Base-by-base conservation (phyloP, 2,888 invertebrate genomes). In the Synanthedon myopaeformis region DNA sequence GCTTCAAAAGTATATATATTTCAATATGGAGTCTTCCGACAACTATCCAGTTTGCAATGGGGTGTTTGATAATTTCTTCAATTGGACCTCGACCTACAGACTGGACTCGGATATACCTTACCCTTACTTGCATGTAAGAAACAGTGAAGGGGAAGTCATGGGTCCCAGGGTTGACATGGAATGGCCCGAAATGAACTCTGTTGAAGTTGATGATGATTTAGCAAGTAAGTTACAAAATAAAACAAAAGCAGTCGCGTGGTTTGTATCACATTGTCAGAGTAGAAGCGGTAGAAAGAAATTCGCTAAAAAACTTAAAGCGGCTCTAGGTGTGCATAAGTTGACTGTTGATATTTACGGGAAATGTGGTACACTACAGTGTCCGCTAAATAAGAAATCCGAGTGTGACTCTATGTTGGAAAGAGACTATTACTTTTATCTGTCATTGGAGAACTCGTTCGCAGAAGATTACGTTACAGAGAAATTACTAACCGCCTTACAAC, bases 391-490 rank as follows among this genome's bases (percentile, higher is more conserved):
- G 4, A 59, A 64, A n/a, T 52, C 64, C 0, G 65, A 65, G 14
- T 88, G 87, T 55, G 66, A 75, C 53, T 58, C 55, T 28, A 69
- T 77, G 60, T 56, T 89, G 50, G 85, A 89, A 57, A 78, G 72
- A 12, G 85, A 92, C 55, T 94, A 94, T 73, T 93, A 90, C 68
- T 94, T 94, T 68, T 94, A 94, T 66, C 72, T 94, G 58, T 80
- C 90, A 0, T 91, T 94, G 64, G 94, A 94, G 76, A 94, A 94
- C 72, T 91, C 92, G 2, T 89, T 92, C 61, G 91, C 91, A 62
- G 81, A 80, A 52, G 86, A 86, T 60, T 86, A 85, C 51, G 79
- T 85, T 3, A 83, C 86, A 0, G 86, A 86, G 67, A 94, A 94
- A 69, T 78, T 93, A 60, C 90, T 91, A 67, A 88, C 87, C 50